Conservation (phyloP, 1,140 invertebrate genomes). For the Paraescarpia echinospica region DNA sequence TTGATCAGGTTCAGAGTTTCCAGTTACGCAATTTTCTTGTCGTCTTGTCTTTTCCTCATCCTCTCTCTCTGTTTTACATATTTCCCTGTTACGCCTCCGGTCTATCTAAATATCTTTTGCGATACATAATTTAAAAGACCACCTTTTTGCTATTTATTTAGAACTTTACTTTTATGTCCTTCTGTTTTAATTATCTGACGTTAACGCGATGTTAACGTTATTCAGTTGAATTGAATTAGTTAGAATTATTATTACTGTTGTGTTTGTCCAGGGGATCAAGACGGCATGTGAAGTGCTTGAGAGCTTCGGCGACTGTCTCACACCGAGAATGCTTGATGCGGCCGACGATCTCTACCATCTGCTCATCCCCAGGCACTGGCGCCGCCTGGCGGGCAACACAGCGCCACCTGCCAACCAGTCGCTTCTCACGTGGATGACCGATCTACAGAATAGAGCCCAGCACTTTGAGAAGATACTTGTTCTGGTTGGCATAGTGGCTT, state of each 20-base stretch:
- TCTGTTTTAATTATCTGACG: too few relatives aligned
- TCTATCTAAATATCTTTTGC: too few relatives aligned
- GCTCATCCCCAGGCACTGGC: conserved; percentile 52
- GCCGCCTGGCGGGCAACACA: conserved; percentile 45
- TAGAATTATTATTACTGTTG: background rate
- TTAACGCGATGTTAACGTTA: too few relatives aligned
- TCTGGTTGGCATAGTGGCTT: conserved; percentile 36
- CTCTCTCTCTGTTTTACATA: too few relatives aligned
- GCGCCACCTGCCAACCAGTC: conserved; percentile 49
- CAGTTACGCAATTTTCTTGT: too few relatives aligned
- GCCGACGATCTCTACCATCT: conserved; percentile 55
- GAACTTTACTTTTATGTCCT: too few relatives aligned
- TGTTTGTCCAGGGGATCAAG: conserved; percentile 47
- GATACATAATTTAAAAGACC: too few relatives aligned
- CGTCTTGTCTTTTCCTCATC: too few relatives aligned
- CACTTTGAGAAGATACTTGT: conserved; percentile 56
- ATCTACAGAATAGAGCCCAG: conserved; percentile 48
- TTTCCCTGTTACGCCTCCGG: too few relatives aligned
- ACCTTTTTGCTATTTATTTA: too few relatives aligned
- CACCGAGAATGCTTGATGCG: conserved; percentile 44
- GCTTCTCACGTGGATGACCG: conserved; percentile 50
- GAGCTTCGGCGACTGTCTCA: conserved; percentile 49
- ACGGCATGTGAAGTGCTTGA: conserved; percentile 47
- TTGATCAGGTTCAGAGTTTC: too few relatives aligned
- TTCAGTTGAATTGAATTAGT: background rate